These are phyloP conservation scores for Sebastes glaucus DNA, from an alignment of 2,797 vertebrate genomes.

Conservation along the genomic window DNA sequence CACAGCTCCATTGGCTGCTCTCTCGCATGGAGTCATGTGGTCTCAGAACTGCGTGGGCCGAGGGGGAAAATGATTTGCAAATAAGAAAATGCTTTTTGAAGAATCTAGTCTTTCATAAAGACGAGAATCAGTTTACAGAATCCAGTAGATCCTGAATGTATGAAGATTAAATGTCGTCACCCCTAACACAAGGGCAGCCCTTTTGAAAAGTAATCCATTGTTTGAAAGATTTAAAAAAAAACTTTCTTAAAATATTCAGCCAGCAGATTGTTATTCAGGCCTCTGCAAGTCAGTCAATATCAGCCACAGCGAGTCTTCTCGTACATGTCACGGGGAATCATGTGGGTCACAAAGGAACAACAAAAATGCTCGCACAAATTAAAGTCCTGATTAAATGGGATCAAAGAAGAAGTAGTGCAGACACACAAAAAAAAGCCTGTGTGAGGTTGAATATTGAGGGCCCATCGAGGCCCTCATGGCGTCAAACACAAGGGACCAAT, in stretches of 20 bases:
- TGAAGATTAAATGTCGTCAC: neutral
- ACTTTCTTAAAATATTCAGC: constrained; percentile 12
- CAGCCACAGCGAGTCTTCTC: neutral
- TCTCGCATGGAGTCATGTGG: constrained; percentile 64
- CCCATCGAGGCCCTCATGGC: constrained; percentile 63
- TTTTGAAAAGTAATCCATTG: neutral
- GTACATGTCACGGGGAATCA: constrained; percentile 50
- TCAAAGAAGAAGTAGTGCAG: constrained; percentile 41
- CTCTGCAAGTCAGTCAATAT: constrained; percentile 36
- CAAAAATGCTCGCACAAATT: constrained; percentile 56
- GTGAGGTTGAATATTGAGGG: constrained; percentile 62
- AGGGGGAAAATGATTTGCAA: constrained; percentile 55
- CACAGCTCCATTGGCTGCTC: constrained; percentile 68
- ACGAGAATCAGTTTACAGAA: constrained; percentile 26
- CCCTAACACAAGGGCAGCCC: neutral
- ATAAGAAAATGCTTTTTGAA: constrained; percentile 55
- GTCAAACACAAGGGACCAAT: constrained; percentile 81
- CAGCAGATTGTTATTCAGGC: constrained; percentile 8
- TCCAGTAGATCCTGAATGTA: neutral
- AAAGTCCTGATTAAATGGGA: constrained; percentile 53
- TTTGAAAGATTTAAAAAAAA: neutral
- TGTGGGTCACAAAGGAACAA: constrained; percentile 63
- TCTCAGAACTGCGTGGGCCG: constrained; percentile 61
- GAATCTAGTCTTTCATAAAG: constrained; percentile 33
- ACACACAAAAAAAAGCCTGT: constrained; percentile 23